Percentiles rank a stretch among this genome's conserved stretches.
These are phyloP conservation scores for Ascidia mentula DNA, from an alignment of 23 tunicate species.

Conservation along the genomic window DNA sequence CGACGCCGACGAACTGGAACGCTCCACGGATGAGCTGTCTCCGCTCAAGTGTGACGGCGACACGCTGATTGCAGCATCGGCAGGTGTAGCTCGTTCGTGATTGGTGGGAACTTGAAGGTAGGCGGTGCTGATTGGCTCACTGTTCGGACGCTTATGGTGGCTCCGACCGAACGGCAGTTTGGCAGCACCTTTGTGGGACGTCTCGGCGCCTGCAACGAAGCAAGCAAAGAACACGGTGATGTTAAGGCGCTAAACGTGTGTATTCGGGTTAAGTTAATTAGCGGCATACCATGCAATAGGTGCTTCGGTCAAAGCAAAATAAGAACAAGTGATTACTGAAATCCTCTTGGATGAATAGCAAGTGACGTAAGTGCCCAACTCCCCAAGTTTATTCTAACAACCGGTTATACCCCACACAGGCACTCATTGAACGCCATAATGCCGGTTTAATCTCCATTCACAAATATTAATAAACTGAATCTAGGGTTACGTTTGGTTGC, in stretches of 20 bases:
- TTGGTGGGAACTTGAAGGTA: conserved; percentile 11
- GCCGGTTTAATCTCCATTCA: too few relatives aligned
- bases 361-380: too few relatives aligned
- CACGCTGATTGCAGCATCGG: not conserved
- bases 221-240: not conserved
- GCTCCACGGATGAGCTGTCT: not conserved
- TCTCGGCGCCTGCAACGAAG: not conserved
- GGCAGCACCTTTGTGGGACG: not conserved
- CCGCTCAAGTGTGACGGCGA: not conserved
- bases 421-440: too few relatives aligned
- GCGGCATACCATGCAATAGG: not conserved
- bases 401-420: too few relatives aligned
- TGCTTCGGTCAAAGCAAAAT: not conserved
- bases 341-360: too few relatives aligned
- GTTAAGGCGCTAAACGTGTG: too few relatives aligned
- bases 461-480: too few relatives aligned
- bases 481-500: too few relatives aligned
- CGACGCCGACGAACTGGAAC: not conserved
- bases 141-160: not conserved
- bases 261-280: not conserved
- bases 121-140: not conserved
- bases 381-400: too few relatives aligned
- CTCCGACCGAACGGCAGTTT: not conserved
- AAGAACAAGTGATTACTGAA: too few relatives aligned
- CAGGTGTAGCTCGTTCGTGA: not conserved